Conservation (phyloP, 2,888 invertebrate genomes). For the Drosophila nigricruria region DNA sequence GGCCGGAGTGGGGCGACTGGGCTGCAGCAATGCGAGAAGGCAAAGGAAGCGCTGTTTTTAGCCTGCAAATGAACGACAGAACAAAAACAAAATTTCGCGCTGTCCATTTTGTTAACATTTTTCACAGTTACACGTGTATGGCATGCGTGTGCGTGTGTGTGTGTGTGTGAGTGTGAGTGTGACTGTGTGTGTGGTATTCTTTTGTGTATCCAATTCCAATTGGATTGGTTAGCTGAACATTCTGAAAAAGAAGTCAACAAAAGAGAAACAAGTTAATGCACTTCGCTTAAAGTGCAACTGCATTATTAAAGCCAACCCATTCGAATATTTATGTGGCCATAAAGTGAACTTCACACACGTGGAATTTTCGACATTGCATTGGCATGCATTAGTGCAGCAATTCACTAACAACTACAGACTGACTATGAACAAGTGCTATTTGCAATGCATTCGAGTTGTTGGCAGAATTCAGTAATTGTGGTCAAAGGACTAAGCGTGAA, state of each 20-base stretch:
- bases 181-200: conserved; percentile 16
- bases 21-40: conserved; percentile 13
- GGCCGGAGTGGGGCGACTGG: not conserved
- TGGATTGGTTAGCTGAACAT: conserved; percentile 21
- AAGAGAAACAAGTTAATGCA: conserved; percentile 28
- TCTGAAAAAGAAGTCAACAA: not conserved
- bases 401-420: not conserved
- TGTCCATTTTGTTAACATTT: conserved; percentile 74
- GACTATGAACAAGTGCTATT: not conserved
- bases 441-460: not conserved
- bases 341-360: not conserved
- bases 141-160: conserved; percentile 3
- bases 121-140: conserved; percentile 14
- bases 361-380: not conserved
- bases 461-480: too few species aligned
- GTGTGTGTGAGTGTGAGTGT: conserved; percentile 8
- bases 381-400: not conserved
- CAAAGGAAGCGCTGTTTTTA: conserved; percentile 24
- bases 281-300: conserved; percentile 10
- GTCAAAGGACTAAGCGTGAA: not conserved
- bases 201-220: conserved; percentile 39
- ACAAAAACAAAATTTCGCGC: conserved; percentile 35
- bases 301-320: conserved; percentile 2
- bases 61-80: conserved; percentile 21
- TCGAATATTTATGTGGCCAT: not conserved